Base-by-base conservation (phyloP, 1,140 invertebrate species). In the Oryzaephilus surinamensis region DNA sequence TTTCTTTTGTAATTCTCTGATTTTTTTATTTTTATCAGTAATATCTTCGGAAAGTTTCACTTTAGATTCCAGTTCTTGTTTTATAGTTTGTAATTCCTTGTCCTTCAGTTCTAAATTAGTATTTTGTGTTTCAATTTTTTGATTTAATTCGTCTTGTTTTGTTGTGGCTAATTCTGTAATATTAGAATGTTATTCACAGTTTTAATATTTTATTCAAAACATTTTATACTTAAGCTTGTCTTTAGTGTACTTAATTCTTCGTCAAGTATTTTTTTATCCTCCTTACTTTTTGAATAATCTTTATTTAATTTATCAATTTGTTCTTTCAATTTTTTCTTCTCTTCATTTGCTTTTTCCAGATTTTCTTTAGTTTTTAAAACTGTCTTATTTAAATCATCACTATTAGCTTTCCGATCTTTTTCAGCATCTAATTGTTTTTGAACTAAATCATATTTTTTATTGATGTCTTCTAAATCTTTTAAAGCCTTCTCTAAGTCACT, bases 181-280 rank as follows among this genome's bases (percentile, higher is more conserved):
- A n/a, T n/a, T 4, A 36, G 18, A 27, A 26, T 12, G n/a, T 4
- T 23, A 13, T 34, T n/a, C n/a, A n/a, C n/a, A n/a, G n/a, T n/a
- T n/a, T n/a, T n/a, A n/a, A n/a, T n/a, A n/a, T n/a, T n/a, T n/a
- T 24, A 7, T 24, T n/a, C 8, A 42, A 35, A 19, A 41, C 30
- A 24, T 38, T 38, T 34, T 51, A 4, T 50, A 51, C 52, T 41
- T 29, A 52, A 37, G 31, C 77, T 73, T 15, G 54, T 40, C 46
- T 74, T 76, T 13, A 74, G 54, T 53, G 72, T 71, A 29, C 43
- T 51, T 13, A 73, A 64, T 53, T 73, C 63, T 38, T 70, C 58
- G 43, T 77, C 71, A 29, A 78, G 53, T 45, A 64, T 69, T 48
- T 70, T 72, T 34, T 71, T 77, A 53, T 67, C 67, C 54, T 73